phyloP scores from a whole-genome alignment of 30 jellyfish, hydroid and myxozoan genomes.

The Turritopsis rubra region DNA sequence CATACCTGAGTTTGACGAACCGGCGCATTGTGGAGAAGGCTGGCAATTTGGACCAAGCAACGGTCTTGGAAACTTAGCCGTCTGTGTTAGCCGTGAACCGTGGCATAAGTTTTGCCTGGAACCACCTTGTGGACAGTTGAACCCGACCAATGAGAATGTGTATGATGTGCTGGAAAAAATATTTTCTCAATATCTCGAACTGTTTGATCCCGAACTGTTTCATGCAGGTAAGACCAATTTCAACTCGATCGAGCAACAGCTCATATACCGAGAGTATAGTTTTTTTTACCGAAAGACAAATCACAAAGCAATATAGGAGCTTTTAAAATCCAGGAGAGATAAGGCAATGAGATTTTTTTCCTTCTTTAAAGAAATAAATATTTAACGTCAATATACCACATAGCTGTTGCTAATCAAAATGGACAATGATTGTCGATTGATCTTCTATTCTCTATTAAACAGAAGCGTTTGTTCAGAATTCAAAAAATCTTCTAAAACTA shows the following conservation, averaged over 20 bases:
- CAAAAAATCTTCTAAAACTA: background rate
- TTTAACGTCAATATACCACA: no score
- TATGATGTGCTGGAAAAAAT: slow-evolving; percentile 67
- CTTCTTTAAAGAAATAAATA: no score
- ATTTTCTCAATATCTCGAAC: slow-evolving; percentile 53
- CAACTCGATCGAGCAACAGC: no score
- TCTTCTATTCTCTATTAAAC: no score
- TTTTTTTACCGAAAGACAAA: no score
- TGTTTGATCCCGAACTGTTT: slow-evolving; percentile 69
- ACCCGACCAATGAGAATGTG: slow-evolving; percentile 62
- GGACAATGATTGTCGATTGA: no score
- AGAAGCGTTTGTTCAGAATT: no score
- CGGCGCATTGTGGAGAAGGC: slow-evolving; percentile 88
- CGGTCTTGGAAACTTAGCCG: slow-evolving; percentile 67
- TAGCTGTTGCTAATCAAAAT: no score
- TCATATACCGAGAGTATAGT: no score
- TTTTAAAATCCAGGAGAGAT: no score
- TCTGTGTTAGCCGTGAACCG: slow-evolving; percentile 71
- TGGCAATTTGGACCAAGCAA: slow-evolving; percentile 79
- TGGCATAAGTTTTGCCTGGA: slow-evolving; percentile 86
- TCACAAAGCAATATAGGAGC: no score
- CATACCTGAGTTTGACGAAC: slow-evolving; percentile 87
- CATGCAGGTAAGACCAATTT: slow-evolving; percentile 27
- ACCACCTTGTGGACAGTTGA: slow-evolving; percentile 91
- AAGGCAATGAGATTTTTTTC: no score